phyloP scores from a whole-genome alignment of 2,113 vertebrate species.

The Propithecus coquereli region DNA sequence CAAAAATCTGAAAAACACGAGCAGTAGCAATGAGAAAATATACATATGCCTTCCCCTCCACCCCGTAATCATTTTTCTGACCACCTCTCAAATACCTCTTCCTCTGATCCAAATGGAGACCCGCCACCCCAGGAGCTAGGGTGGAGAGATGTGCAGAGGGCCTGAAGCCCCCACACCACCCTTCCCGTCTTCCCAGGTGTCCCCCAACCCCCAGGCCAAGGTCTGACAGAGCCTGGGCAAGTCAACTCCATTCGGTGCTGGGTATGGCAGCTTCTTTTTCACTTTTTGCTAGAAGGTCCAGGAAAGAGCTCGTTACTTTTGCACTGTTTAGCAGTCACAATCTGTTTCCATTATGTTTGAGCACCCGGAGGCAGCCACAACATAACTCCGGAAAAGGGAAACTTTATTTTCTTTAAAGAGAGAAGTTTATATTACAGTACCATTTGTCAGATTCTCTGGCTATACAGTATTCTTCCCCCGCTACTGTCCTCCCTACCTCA shows the following conservation, averaged over 20 bases:
- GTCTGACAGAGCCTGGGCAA: not conserved
- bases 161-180: not conserved
- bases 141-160: not conserved
- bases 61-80: not conserved
- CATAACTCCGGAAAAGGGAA: not conserved
- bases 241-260: not conserved
- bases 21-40: not conserved
- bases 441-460: not conserved
- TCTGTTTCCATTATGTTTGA: not conserved
- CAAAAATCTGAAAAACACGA: not conserved
- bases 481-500: not conserved
- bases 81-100: not conserved
- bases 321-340: not conserved
- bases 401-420: not conserved
- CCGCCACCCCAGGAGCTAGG: rapidly evolving
- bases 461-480: not conserved
- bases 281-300: not conserved
- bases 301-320: not conserved
- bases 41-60: no score
- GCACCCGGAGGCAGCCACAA: not conserved
- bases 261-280: not conserved
- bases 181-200: not conserved
- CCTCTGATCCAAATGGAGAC: no score
- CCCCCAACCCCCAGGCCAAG: rapidly evolving
- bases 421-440: not conserved